A percentile compares a stretch with the other conserved stretches of the same genome.
Conservation (phyloP, 2,888 invertebrate genomes). For the Hymenopus coronatus region DNA sequence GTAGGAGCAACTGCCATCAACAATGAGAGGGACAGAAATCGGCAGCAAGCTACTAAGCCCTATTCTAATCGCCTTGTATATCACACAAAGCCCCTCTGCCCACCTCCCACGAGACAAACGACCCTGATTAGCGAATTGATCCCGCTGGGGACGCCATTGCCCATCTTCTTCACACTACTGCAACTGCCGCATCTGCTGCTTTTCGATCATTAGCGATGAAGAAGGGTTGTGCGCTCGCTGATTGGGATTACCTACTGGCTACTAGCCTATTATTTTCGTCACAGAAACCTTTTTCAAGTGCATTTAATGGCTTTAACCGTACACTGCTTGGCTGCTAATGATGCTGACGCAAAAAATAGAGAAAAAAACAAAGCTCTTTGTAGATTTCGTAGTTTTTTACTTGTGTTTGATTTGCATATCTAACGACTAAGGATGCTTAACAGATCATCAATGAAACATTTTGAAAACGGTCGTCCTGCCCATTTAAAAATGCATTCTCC, state of each 20-base stretch:
- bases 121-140: constrained; percentile 27
- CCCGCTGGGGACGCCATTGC: neutral
- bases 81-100: constrained; percentile 19
- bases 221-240: neutral
- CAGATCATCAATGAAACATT: neutral
- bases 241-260: neutral
- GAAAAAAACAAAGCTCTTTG: neutral
- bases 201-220: neutral
- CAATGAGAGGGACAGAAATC: neutral
- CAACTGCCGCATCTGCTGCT: neutral
- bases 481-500: neutral
- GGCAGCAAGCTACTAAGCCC: neutral
- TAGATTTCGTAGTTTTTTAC: neutral
- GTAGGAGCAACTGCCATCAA: neutral
- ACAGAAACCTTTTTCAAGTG: neutral
- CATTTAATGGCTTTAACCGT: neutral
- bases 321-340: neutral
- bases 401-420: neutral
- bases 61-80: constrained; percentile 18
- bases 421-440: neutral
- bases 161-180: neutral
- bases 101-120: constrained; percentile 21
- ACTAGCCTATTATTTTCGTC: neutral
- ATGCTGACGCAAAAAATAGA: neutral
- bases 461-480: too few relatives aligned